A percentile compares a stretch with the other conserved stretches of the same genome.
Conservation (phyloP, 2,888 invertebrate species). For the Euclidia mi region DNA sequence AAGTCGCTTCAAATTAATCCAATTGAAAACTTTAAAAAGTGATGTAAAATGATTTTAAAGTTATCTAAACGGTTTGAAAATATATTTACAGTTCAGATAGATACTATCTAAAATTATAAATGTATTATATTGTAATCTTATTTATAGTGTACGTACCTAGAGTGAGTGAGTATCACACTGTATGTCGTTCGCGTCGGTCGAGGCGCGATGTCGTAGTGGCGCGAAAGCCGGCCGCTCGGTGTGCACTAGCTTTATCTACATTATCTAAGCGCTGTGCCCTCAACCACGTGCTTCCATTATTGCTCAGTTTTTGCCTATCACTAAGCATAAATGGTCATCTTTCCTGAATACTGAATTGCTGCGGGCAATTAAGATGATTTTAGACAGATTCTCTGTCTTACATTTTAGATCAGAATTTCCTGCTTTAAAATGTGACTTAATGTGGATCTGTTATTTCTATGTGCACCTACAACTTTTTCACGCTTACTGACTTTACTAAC, state of each 20-base stretch:
- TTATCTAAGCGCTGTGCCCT: constrained; percentile 18
- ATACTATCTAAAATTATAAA: no score
- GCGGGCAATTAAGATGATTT: no score
- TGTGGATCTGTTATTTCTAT: no score
- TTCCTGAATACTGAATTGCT: not conserved
- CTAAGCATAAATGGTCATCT: not conserved
- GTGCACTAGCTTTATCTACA: constrained; percentile 13
- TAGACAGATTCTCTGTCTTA: not conserved
- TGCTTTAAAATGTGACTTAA: no score
- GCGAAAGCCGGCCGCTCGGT: constrained; percentile 8
- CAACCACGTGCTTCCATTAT: constrained; percentile 2
- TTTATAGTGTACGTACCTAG: constrained; percentile 32
- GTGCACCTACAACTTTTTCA: no score
- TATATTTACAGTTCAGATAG: no score
- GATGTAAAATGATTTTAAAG: no score
- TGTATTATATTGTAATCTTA: not conserved
- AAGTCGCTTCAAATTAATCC: no score
- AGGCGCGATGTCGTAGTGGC: constrained; percentile 27
- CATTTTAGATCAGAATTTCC: no score
- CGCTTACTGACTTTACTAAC: no score
- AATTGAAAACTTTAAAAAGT: no score
- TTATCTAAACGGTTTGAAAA: no score
- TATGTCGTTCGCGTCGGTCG: constrained; percentile 32
- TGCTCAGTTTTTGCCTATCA: constrained; percentile 5
- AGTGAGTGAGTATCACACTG: not conserved